A percentile compares a stretch with the other conserved stretches of the same genome.
These are phyloP conservation scores for Listronotus oregonensis DNA, from an alignment of 1,140 invertebrate species.

Conservation along the genomic window DNA sequence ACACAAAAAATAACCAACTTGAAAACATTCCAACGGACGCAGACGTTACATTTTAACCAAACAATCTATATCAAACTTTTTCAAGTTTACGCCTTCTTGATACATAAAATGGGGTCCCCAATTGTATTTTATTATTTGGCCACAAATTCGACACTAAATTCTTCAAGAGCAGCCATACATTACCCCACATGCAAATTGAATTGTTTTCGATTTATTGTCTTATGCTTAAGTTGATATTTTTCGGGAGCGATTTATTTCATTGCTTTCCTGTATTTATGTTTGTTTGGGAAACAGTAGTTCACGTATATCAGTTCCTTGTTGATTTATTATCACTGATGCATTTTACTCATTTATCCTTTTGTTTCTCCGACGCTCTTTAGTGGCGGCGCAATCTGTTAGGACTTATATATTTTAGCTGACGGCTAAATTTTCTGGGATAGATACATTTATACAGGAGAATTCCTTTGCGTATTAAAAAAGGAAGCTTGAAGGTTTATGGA, in stretches of 20 bases:
- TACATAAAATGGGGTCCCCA: slow-evolving; percentile 9
- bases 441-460: too few relatives aligned
- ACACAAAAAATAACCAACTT: too few relatives aligned
- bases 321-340: slow-evolving; percentile 5
- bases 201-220: slow-evolving; percentile 32
- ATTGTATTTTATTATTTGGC: slow-evolving; percentile 30
- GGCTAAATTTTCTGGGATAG: too few relatives aligned
- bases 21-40: too few relatives aligned
- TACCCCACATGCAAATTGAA: slow-evolving; percentile 22
- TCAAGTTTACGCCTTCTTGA: not conserved
- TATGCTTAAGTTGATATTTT: slow-evolving; percentile 34
- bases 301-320: slow-evolving; percentile 27
- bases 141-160: slow-evolving; percentile 22
- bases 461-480: too few relatives aligned
- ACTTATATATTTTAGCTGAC: too few relatives aligned
- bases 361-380: not conserved
- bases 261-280: slow-evolving; percentile 32
- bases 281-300: slow-evolving; percentile 29
- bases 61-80: too few relatives aligned
- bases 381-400: too few relatives aligned
- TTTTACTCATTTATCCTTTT: slow-evolving; percentile 9
- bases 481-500: too few relatives aligned
- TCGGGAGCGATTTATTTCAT: slow-evolving; percentile 29
- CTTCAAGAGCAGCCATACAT: not conserved
- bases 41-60: too few relatives aligned